Evolutionary conservation across 2,888 invertebrate genomes (phyloP), one percentile per base, ranked within the genome.

Genomic region (Andrena minutula): DNA sequence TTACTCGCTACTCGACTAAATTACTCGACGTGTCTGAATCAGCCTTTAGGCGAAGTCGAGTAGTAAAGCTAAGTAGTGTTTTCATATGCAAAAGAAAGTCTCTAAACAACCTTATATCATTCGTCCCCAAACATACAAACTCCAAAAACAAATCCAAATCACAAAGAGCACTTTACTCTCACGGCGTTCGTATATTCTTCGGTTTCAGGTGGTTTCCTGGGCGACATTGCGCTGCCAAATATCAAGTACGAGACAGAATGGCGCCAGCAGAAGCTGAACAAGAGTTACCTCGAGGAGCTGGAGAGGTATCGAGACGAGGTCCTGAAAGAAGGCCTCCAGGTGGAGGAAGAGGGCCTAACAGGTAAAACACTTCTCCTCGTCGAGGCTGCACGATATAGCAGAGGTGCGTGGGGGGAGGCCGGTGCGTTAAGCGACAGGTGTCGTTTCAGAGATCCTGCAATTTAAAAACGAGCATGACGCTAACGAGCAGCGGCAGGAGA

Each of bases 231-330:
- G 0, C 94, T 98, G 85, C 96, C 97, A 49, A 96, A 96, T 89
- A 92, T 94, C 32, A 91, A 94, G 79, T 94, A 95, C 86, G 95
- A 95, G 84, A 90, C 95, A 91, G 95, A 95, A 85, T 94, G 94
- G 92, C 93, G 94, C 4, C 92, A 94, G 47, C 94, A 95, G 74
- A 95, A 95, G 91, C 95, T 95, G 83, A 96, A 96, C 94, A 96
- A 96, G 91, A 96, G 95, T 30, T 95, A 96, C 78, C 96, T 97
- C 92, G 96, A 97, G 92, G 97, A 97, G 92, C 95, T 97, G n/a
- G 97, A 97, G 92, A 96, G 97, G 91, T 95, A 97, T 89, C 97
- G 97, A 90, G 97, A 97, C 90, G 97, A 97, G 93, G 97, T 97
- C 7, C 95, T 97, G 72, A 95, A 96, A 75, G 97, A 97, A 94